These are phyloP conservation scores for Xenopus laevis DNA, from an alignment of 2,113 vertebrate genomes.

Conservation along the genomic window DNA sequence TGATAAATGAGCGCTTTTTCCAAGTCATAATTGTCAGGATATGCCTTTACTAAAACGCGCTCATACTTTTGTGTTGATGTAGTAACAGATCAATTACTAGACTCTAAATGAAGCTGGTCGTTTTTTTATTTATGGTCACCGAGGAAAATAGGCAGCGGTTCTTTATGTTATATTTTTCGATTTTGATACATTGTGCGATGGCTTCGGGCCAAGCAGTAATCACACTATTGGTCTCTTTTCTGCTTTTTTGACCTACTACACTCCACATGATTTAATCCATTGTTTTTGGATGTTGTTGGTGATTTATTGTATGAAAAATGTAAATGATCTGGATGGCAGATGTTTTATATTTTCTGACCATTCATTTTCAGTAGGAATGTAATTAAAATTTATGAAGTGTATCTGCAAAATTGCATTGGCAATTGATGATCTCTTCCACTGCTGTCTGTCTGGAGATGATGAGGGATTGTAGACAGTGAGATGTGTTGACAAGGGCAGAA, in stretches of 20 bases:
- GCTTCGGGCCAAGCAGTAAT: constrained; percentile 52
- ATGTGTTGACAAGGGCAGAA: constrained; percentile 86
- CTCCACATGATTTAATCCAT: constrained; percentile 70
- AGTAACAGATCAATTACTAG: constrained; percentile 58
- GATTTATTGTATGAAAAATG: constrained; percentile 88
- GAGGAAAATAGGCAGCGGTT: constrained; percentile 49
- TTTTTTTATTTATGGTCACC: constrained; percentile 50
- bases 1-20: constrained; percentile 57
- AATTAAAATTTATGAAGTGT: constrained; percentile 99
- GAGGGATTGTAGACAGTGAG: constrained; percentile 86
- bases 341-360: constrained; percentile 99
- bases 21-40: constrained; percentile 59
- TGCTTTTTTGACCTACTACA: constrained; percentile 66
- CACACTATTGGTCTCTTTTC: constrained; percentile 56
- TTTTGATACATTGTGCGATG: constrained; percentile 40
- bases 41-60: constrained; percentile 60
- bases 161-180: constrained; percentile 25
- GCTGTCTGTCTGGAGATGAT: constrained; percentile 83
- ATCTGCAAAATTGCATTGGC: constrained; percentile 96
- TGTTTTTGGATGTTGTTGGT: constrained; percentile 79
- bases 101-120: constrained; percentile 45
- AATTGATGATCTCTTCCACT: constrained; percentile 88
- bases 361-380: constrained; percentile 91
- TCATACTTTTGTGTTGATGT: constrained; percentile 52
- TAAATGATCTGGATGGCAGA: constrained; percentile 95